A percentile compares a stretch with the other conserved stretches of the same genome.
These are phyloP conservation scores for Caenorhabditis zanzibari DNA, from an alignment of 2,888 invertebrate genomes.

Conservation along the genomic window DNA sequence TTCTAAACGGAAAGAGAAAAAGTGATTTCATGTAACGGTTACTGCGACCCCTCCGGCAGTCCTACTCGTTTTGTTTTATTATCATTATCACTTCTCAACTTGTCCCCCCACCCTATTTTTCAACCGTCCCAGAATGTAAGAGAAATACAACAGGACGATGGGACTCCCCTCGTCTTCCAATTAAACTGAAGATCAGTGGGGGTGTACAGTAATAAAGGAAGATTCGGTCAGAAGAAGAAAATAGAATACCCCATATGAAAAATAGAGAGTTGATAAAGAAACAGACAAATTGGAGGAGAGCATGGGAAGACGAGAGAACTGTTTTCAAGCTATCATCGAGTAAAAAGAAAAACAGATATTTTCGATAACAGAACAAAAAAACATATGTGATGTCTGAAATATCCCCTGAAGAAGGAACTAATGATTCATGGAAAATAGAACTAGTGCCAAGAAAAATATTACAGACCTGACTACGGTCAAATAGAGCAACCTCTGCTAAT, in stretches of 20 bases:
- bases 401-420: neutral
- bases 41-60: neutral
- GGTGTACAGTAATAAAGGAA: neutral
- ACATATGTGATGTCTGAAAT: conserved; percentile 39
- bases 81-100: neutral
- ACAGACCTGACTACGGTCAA: neutral
- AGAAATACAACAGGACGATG: conserved; percentile 6
- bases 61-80: conserved; percentile 15
- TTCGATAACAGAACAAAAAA: conserved; percentile 15
- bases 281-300: neutral
- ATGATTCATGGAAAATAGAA: neutral
- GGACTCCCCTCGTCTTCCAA: neutral
- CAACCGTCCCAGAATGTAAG: conserved; percentile 14
- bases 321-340: conserved; percentile 17
- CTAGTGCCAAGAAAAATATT: neutral
- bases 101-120: neutral
- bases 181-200: conserved; percentile 58
- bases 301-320: conserved; percentile 19
- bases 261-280: neutral
- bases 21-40: conserved; percentile 2
- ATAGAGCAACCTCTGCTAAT: conserved; percentile 8
- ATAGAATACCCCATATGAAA: neutral
- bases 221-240: neutral
- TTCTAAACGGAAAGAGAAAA: neutral
- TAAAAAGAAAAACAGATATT: conserved; percentile 1